phyloP scores from a whole-genome alignment of 2,797 vertebrate genomes.

The Karalla daura region DNA sequence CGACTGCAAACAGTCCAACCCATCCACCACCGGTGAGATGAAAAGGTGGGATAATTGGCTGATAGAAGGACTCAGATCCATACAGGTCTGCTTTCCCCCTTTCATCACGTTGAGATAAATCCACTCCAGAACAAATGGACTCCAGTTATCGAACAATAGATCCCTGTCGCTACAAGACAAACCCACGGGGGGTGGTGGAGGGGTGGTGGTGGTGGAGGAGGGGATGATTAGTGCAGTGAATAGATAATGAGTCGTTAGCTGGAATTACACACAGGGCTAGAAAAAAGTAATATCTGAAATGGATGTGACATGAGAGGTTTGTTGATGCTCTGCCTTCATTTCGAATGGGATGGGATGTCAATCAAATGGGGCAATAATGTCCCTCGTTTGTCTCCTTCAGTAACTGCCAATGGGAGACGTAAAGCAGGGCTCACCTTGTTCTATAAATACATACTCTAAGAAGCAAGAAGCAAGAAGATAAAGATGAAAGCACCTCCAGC shows the following conservation, averaged over 20 bases:
- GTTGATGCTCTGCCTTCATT: background rate
- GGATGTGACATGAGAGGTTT: background rate
- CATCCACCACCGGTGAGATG: slow-evolving; percentile 16
- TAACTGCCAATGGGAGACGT: background rate
- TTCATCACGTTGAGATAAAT: slow-evolving; percentile 35
- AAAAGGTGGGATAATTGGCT: slow-evolving; percentile 67
- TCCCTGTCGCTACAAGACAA: slow-evolving; percentile 14
- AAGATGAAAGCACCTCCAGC: too few relatives aligned
- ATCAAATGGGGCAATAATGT: background rate
- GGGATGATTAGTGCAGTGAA: background rate
- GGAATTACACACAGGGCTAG: background rate
- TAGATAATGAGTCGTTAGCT: background rate
- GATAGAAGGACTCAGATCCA: slow-evolving; percentile 17
- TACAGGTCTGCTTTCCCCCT: slow-evolving; percentile 20
- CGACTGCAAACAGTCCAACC: slow-evolving; percentile 8
- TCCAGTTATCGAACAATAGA: slow-evolving; percentile 20
- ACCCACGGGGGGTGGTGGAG: background rate
- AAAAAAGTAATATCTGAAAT: background rate
- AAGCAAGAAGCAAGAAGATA: too few relatives aligned
- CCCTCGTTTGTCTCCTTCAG: background rate
- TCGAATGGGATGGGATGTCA: background rate
- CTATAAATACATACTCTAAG: background rate
- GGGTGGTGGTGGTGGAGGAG: background rate
- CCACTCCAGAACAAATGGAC: slow-evolving; percentile 40
- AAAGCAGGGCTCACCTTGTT: background rate